Percentiles rank a stretch among this genome's conserved stretches.
Evolutionary conservation across 2,888 invertebrate species (phyloP).

Genomic region (Agrotis segetum): DNA sequence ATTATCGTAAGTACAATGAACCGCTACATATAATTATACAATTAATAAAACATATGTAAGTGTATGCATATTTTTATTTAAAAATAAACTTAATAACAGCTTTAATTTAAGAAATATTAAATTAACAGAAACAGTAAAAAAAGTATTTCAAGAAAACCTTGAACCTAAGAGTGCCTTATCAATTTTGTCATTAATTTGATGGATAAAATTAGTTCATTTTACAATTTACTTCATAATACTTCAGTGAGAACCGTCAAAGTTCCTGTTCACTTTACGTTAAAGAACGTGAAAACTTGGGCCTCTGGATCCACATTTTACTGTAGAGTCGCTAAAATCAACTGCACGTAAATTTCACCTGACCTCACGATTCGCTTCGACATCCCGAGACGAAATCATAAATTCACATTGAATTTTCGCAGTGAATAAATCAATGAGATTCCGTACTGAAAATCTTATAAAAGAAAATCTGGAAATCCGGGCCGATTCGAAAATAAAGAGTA

Average conservation of each 20-base stretch:
- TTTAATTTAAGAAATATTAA: not conserved
- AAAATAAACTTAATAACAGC: constrained; percentile 21
- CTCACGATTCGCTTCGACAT: constrained; percentile 4
- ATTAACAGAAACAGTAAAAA: not conserved
- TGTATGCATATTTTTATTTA: too few relatives aligned
- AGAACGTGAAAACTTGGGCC: too few relatives aligned
- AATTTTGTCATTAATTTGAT: too few relatives aligned
- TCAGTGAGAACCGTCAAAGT: too few relatives aligned
- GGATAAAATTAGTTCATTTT: too few relatives aligned
- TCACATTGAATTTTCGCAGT: constrained; percentile 31
- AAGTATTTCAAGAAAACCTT: not conserved
- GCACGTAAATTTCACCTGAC: not conserved
- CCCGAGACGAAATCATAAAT: constrained; percentile 34
- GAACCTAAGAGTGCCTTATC: too few relatives aligned
- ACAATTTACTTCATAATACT: too few relatives aligned
- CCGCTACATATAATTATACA: not conserved
- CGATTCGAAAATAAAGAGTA: not conserved
- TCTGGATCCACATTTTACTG: not conserved
- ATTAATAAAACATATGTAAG: not conserved
- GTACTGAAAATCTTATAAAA: constrained; percentile 24
- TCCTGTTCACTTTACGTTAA: too few relatives aligned
- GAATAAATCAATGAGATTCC: constrained; percentile 25
- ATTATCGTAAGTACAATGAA: constrained; percentile 6
- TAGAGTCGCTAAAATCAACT: not conserved
- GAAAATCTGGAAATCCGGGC: constrained; percentile 3